Conservation (phyloP, 2,888 invertebrate genomes). For the Hetaerina titia region DNA sequence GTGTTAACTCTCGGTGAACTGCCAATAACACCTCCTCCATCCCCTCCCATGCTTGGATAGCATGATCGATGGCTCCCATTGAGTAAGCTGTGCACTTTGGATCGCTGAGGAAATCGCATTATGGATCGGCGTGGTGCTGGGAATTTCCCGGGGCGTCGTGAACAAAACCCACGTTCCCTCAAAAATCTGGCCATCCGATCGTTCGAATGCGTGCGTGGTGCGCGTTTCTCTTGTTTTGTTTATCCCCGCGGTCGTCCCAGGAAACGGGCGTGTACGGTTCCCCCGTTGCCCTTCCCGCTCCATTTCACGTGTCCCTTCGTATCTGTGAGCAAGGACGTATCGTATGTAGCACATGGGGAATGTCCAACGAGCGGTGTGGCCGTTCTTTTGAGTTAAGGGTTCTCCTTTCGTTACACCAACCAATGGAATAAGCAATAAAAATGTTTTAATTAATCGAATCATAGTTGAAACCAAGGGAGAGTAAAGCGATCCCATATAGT, state of each 20-base stretch:
- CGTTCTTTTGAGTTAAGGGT: no score
- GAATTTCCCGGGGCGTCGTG: background rate
- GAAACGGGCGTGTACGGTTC: background rate
- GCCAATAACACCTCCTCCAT: background rate
- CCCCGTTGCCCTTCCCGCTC: background rate
- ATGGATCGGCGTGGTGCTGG: background rate
- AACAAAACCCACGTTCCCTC: background rate
- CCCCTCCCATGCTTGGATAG: background rate
- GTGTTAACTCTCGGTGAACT: background rate
- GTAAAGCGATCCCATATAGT: no score
- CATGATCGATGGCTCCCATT: slow-evolving; percentile 10
- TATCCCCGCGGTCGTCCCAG: background rate
- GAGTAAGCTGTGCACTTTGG: background rate
- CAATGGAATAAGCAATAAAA: no score
- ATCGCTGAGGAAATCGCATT: slow-evolving; percentile 7
- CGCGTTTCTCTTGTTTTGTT: background rate
- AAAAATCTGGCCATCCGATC: background rate
- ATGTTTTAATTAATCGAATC: no score
- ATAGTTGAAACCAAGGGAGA: no score
- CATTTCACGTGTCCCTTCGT: background rate
- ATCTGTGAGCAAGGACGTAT: background rate
- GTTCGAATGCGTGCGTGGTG: background rate
- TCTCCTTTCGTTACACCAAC: no score
- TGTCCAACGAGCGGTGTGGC: no score
- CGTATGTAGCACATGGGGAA: no score